Percentiles rank a stretch among this genome's conserved stretches.
Conservation (phyloP, 2,888 invertebrate genomes). For the Glyphotaelius pellucidus region DNA sequence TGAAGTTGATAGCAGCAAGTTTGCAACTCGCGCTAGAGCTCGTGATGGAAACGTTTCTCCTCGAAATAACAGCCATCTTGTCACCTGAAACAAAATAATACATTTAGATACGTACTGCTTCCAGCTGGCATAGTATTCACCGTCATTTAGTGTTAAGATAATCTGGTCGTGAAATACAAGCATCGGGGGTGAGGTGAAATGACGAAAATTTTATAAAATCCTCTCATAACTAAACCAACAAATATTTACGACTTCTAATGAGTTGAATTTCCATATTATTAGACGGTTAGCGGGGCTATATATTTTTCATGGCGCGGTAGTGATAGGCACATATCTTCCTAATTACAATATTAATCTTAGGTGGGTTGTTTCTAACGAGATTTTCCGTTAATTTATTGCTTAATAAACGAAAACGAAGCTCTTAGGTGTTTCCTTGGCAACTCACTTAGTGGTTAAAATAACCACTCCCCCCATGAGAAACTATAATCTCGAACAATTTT, state of each 20-base stretch:
- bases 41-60: constrained; percentile 56
- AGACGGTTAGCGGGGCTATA: constrained; percentile 6
- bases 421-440: background rate
- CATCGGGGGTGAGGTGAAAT: background rate
- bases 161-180: background rate
- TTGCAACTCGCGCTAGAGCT: background rate
- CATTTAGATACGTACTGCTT: background rate
- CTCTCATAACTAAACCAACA: background rate
- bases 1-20: background rate
- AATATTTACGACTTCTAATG: constrained; percentile 19
- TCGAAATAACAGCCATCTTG: constrained; percentile 64
- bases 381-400: background rate
- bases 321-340: constrained; percentile 2
- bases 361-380: background rate
- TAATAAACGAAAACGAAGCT: background rate
- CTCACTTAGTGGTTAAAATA: too few relatives aligned
- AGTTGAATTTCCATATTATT: constrained; percentile 27
- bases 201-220: background rate
- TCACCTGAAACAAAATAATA: constrained; percentile 59
- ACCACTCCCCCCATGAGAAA: too few relatives aligned
- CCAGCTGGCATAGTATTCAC: background rate
- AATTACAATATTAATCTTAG: constrained; percentile 7
- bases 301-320: constrained; percentile 2
- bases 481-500: too few relatives aligned
- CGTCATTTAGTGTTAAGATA: background rate